These are phyloP conservation scores for Cyanistes caeruleus DNA, from an alignment of 2,113 vertebrate species.

Conservation along the genomic window DNA sequence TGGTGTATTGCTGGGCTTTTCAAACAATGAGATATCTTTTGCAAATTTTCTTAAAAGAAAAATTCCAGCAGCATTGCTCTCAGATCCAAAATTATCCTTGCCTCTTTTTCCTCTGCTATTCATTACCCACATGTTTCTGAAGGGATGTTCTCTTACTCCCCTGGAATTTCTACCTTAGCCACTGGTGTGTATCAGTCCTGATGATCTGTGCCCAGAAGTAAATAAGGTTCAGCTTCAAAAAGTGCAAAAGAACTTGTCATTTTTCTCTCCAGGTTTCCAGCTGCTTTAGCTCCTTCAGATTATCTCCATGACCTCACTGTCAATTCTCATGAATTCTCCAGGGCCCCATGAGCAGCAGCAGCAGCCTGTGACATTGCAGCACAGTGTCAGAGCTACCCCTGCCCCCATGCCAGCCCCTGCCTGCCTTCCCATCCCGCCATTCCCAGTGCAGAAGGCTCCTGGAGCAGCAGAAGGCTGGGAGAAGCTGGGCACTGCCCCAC, in stretches of 20 bases:
- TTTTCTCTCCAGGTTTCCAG: conserved; percentile 63
- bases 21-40: background rate
- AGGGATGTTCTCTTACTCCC: background rate
- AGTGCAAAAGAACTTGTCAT: conserved; percentile 63
- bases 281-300: conserved; percentile 41
- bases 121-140: background rate
- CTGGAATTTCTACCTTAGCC: background rate
- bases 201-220: conserved; percentile 47
- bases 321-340: conserved; percentile 52
- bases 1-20: background rate
- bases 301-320: conserved; percentile 66
- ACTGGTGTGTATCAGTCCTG: background rate
- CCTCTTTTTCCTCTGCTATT: background rate
- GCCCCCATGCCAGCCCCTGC: background rate
- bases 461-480: background rate
- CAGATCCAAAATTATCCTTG: background rate
- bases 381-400: background rate
- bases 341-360: background rate
- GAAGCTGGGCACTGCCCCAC: background rate
- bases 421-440: background rate
- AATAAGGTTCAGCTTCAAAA: conserved; percentile 55
- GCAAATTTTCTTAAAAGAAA: background rate
- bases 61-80: background rate
- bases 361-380: background rate
- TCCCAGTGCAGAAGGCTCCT: background rate